These are phyloP conservation scores for Vesta saturnalis DNA, from an alignment of 2,888 invertebrate genomes.

Conservation along the genomic window DNA sequence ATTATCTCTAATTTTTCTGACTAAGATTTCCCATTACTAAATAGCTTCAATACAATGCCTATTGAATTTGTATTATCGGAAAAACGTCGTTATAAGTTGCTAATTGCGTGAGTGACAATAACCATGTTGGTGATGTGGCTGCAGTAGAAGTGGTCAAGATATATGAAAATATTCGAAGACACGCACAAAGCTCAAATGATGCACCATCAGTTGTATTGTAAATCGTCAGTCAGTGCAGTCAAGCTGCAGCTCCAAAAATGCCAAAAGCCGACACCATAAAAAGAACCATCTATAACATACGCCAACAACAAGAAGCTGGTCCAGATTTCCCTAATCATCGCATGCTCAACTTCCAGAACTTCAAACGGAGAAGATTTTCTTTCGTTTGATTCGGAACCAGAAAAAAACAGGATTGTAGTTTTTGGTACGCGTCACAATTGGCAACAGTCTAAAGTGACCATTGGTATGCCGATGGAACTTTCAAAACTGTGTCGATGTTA, in stretches of 20 bases:
- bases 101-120: neutral
- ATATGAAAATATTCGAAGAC: neutral
- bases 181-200: neutral
- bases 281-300: slow-evolving; percentile 9
- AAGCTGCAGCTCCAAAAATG: neutral
- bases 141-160: neutral
- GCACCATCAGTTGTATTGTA: neutral
- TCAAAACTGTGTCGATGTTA: slow-evolving; percentile 35
- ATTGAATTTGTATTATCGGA: no score
- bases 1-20: no score
- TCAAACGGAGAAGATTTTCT: neutral
- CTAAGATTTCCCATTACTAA: no score
- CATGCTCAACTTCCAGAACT: neutral
- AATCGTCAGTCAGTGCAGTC: neutral
- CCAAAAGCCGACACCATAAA: neutral
- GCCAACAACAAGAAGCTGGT: no score
- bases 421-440: slow-evolving; percentile 24
- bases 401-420: slow-evolving; percentile 1
- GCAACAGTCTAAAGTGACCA: slow-evolving; percentile 40
- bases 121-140: slow-evolving; percentile 68
- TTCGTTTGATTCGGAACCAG: slow-evolving; percentile 6
- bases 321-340: no score
- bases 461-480: no score
- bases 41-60: no score
- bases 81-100: no score